Evolutionary conservation across 2,113 vertebrate genomes (phyloP), one percentile per base, ranked within the genome.

Genomic region (Oncorhynchus gorbuscha): DNA sequence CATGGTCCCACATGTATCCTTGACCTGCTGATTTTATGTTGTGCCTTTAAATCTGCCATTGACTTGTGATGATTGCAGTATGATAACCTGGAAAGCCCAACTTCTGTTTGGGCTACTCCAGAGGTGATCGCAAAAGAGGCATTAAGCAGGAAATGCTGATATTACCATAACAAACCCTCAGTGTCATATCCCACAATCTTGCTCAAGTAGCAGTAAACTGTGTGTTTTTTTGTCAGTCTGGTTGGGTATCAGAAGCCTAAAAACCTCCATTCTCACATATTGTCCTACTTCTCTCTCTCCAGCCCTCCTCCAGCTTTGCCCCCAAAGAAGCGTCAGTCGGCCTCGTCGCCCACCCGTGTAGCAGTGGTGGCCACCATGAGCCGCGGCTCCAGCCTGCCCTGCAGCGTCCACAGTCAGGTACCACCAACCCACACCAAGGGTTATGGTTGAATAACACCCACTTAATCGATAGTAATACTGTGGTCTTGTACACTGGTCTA

Each of bases 311-410:
- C 97, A 51, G 97, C 97, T 4, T 74, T 99, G 76, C 98, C 98
- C 1, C 97, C 97, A 20, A 99, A 98, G 90, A 99, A 99, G 74
- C 94, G 97, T 0, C 96, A 98, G 90, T 99, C 98, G 0, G 96
- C 96, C 0, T 94, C 96, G 3, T 98, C 97, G 39, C 97, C 97
- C 0, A 98, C 97, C 2, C 94, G 97, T 11, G 96, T 99, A 68
- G 98, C 98, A 0, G 95, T 99, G 1, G 97, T 99, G 4, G 95
- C 97, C 18, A 97, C 98, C 9, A 99, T 99, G 96, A 99, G 96
- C 79, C 94, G 98, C 35, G 97, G 97, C 51, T 97, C 96, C 89
- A 98, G 95, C 83, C 90, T 98, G 76, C 97, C 97, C 1, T 93
- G 97, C 73, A 96, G 94, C 45, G 95, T 96, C 79, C 95, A 95